Base-by-base conservation (phyloP, 2,888 invertebrate species). In the Epistrophe eligans region DNA sequence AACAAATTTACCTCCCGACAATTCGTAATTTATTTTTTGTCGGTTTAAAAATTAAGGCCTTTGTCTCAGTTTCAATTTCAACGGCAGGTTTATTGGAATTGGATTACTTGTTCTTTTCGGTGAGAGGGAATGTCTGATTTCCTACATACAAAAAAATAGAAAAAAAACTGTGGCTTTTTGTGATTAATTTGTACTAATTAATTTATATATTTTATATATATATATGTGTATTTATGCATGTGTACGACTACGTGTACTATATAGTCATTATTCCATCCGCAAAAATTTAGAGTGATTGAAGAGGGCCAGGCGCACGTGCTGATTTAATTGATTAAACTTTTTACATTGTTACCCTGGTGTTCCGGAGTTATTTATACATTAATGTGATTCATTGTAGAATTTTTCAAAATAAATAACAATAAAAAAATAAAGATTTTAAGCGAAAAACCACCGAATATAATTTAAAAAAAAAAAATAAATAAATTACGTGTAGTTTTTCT, bases 301-400 rank as follows among this genome's bases (percentile, higher is more conserved):
- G 67, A 85, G 67, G 71, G 71, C 79, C 72, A 84, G 74, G 85
- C 82, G 88, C 89, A 89, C 84, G 88, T 87, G 81, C 83, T 81
- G 77, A 43, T 52, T 82, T 89, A 90, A 91, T 91, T 91, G 91
- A 91, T 91, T 90, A 91, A 91, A 91, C 91, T 87, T 88, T 88
- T 76, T 79, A 70, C 71, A 85, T 79, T 70, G 89, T 89, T 88
- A 76, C 89, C 89, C 72, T 79, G 89, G 88, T 79, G 52, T 66
- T 79, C 55, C 13, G 19, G 15, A 60, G 77, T 64, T 79, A 77
- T 74, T 85, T 74, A 82, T 64, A 77, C 70, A 38, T 84, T 60
- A 84, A 74, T 84, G 83, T 84, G 83, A 84, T 84, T 84, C 79
- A 79, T 80, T 66, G 32, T 58, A 50, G 55, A 67, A 57, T 57